These are phyloP conservation scores for Tyrophagus putrescentiae DNA, from an alignment of 1,140 invertebrate species.

Conservation along the genomic window DNA sequence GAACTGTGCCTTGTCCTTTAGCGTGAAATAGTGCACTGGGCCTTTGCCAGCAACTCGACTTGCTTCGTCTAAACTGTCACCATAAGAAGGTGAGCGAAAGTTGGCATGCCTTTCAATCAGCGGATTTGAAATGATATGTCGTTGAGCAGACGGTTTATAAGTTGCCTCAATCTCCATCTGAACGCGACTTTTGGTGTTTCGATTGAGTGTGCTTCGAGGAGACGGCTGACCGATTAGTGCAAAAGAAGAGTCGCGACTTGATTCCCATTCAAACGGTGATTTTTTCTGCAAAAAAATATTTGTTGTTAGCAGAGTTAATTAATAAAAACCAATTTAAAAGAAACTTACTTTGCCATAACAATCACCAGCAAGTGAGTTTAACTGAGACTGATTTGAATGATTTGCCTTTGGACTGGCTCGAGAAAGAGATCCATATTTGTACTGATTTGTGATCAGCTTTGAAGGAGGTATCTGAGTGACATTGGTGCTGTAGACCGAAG, in stretches of 20 bases:
- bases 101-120: not conserved
- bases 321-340: not conserved
- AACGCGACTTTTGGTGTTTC: not conserved
- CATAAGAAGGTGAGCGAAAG: slow-evolving; percentile 4
- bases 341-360: slow-evolving; percentile 7
- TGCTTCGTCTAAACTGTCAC: not conserved
- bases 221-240: not conserved
- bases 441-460: slow-evolving; percentile 3
- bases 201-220: not conserved
- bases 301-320: not conserved
- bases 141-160: not conserved
- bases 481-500: not conserved
- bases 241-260: slow-evolving; percentile 2
- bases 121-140: not conserved
- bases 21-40: not conserved
- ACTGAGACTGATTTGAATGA: not conserved
- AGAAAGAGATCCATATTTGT: slow-evolving; percentile 15
- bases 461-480: slow-evolving; percentile 14
- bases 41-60: not conserved
- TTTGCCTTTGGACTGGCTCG: not conserved
- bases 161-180: slow-evolving; percentile 2
- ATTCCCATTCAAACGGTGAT: not conserved
- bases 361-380: not conserved
- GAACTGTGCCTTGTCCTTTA: not conserved
- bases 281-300: not conserved